Evolutionary conservation across 1,140 invertebrate genomes (phyloP), one percentile per base, ranked within the genome.

Genomic region (Camponotus vicinus): DNA sequence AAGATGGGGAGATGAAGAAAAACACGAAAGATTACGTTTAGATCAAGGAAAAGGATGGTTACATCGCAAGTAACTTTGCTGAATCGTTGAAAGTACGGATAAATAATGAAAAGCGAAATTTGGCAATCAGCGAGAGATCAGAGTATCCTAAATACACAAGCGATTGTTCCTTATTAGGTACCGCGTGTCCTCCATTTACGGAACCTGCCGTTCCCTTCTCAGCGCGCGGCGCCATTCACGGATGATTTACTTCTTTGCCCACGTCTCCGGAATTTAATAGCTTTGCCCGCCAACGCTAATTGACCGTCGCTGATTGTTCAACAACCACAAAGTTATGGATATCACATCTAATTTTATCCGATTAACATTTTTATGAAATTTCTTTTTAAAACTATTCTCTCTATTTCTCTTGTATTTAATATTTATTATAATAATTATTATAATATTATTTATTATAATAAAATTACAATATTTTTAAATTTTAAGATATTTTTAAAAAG

Each of bases 151-250:
- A 92, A 91, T 73, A 76, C 73, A 55, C 73, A 55, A 85, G 80
- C 89, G 86, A 92, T 93, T 92, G 90, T 93, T 85, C 91, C 92
- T 88, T 93, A 93, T 93, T 93, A 91, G 92, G 92, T 61, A 89
- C 89, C 89, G 92, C 88, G 61, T 70, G 55, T 18, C 9, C 32
- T 63, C 92, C 91, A 87, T 91, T 92, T 92, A 92, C 59, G 86
- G 91, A 73, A 87, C 83, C 61, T 52, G 77, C 57, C 85, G 71
- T 78, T 85, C 83, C 86, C 70, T 88, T 89, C 69, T 64, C 73
- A 59, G 73, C 86, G 37, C 80, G 76, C 86, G 49, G 85, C 87
- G 69, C 91, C 91, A 91, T 92, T 90, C 91, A 73, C 77, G 84
- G 89, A 90, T 90, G 88, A 93, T 92, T 92, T 92, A 91, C 37